Evolutionary conservation across 2,797 vertebrate genomes (phyloP).

Genomic region (Bradypodion ventrale): DNA sequence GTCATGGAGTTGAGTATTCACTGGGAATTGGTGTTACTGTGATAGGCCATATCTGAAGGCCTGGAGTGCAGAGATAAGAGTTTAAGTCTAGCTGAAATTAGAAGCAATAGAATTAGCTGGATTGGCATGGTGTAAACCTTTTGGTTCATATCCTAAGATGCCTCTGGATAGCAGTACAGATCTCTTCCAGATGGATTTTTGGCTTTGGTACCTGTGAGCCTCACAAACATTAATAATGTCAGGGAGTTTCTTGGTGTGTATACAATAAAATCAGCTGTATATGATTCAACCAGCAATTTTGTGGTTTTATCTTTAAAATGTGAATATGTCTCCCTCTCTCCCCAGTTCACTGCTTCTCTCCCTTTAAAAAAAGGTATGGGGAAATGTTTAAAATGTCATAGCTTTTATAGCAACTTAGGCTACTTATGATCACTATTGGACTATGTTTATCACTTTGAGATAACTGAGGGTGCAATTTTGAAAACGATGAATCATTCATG

Average conservation of each 20-base stretch:
- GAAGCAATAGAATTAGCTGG: constrained; percentile 71
- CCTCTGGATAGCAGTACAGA: constrained; percentile 66
- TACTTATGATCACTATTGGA: constrained; percentile 21
- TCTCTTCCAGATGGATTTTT: constrained; percentile 59
- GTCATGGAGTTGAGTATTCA: constrained; percentile 69
- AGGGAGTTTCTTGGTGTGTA: constrained; percentile 31
- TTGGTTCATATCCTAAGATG: constrained; percentile 66
- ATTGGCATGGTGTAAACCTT: constrained; percentile 68
- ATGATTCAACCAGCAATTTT: not conserved
- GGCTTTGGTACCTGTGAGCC: constrained; percentile 13
- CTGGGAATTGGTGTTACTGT: constrained; percentile 67
- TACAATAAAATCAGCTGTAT: constrained; percentile 17
- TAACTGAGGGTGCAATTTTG: constrained; percentile 6
- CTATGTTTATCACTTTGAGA: constrained; percentile 38
- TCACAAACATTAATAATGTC: constrained; percentile 45
- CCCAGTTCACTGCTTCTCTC: constrained; percentile 44
- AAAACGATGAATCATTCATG: constrained; percentile 7
- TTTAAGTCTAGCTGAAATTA: constrained; percentile 73
- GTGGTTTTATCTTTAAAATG: not conserved
- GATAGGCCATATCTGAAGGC: constrained; percentile 74
- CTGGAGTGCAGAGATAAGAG: constrained; percentile 77
- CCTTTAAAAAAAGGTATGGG: constrained; percentile 36
- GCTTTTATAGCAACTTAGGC: constrained; percentile 50
- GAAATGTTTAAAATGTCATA: constrained; percentile 55
- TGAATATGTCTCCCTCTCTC: constrained; percentile 32